Evolutionary conservation across 2,113 vertebrate species (phyloP), one percentile per base, ranked within the genome.

Genomic region (Stigmatopora argus): DNA sequence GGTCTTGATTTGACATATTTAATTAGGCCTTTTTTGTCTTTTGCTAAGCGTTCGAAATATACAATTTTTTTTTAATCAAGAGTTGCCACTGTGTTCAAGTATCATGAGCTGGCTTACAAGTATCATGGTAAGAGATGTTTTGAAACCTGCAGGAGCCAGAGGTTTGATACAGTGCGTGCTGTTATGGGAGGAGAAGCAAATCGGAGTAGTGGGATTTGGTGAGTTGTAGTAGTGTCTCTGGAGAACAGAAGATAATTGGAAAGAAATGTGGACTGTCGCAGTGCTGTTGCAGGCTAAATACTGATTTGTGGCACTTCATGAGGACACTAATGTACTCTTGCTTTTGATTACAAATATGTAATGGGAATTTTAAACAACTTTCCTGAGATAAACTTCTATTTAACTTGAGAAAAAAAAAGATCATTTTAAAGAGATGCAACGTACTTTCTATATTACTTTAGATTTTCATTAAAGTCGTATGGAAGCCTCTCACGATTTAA

Each of bases 261-360:
- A 88, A 90, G 88, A 88, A 88, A 87, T 78, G 81, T 66, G 73
- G 79, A 74, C 83, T 89, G 88, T 87, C 75, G 86, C 89, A 86
- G 86, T 75, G 83, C 73, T 70, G 81, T 81, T 84, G 83, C 80
- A 82, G 82, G 83, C 79, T 83, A 88, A 88, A 88, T 88, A 84
- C 82, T 90, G 78, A 90, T 90, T 85, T 85, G 78, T 77, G 72
- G 77, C 75, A 82, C 82, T 78, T 79, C 65, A 71, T 64, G 67
- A 65, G 60, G 65, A 72, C 23, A 58, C 65, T 64, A 67, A 65
- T 66, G 48, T 67, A 41, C 61, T 64, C 64, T 56, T 72, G 67
- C 57, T 65, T 3, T 14, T 65, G 71, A 74, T 60, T 51, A 34
- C 56, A 70, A 58, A 38, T 18, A 2, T 35, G 38, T n/a, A 38